Evolutionary conservation across 2,888 invertebrate species (phyloP).

Genomic region (Apamea monoglypha): DNA sequence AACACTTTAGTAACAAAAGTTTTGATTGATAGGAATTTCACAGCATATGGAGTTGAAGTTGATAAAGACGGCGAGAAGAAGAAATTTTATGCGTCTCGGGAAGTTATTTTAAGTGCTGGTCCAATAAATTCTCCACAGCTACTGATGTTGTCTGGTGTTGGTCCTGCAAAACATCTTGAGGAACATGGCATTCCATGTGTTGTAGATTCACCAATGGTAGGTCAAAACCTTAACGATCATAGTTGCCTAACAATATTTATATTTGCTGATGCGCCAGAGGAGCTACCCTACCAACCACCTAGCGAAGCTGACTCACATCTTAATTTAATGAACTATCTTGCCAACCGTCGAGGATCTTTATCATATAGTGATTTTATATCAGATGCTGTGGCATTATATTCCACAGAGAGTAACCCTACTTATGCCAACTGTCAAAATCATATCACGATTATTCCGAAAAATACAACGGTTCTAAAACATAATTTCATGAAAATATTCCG

Average conservation of each 20-base stretch:
- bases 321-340: conserved; percentile 15
- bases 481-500: no score
- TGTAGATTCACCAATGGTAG: conserved; percentile 78
- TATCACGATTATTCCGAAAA: no score
- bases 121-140: no score
- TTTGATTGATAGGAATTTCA: background rate
- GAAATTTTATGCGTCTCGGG: conserved; percentile 53
- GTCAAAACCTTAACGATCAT: conserved; percentile 84
- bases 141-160: conserved; percentile 82
- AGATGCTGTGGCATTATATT: no score
- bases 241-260: conserved; percentile 46
- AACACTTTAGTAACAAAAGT: no score
- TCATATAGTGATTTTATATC: no score
- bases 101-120: conserved; percentile 83
- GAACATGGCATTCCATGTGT: conserved; percentile 73
- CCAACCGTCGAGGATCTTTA: no score
- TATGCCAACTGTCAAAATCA: no score
- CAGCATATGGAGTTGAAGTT: conserved; percentile 56
- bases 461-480: no score
- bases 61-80: conserved; percentile 26
- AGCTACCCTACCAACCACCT: background rate
- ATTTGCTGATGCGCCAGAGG: conserved; percentile 36
- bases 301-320: conserved; percentile 21
- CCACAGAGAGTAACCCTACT: no score
- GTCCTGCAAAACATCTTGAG: conserved; percentile 75